Conservation (phyloP, 2,797 vertebrate genomes). For the Scolopax bukidnonensis region DNA sequence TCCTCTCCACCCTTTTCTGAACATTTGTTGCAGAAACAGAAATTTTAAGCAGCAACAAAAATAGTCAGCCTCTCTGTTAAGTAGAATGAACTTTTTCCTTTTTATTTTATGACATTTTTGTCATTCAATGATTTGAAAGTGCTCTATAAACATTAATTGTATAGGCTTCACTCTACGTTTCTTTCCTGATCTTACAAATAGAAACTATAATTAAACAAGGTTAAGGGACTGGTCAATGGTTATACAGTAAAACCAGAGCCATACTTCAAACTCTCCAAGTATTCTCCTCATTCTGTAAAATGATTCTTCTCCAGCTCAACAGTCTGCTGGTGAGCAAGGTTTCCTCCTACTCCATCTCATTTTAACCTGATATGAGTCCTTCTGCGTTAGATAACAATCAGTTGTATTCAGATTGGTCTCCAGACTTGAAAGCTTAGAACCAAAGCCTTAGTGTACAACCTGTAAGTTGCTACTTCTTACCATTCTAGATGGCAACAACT, state of each 20-base stretch:
- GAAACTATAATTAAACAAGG: not conserved
- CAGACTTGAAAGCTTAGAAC: not conserved
- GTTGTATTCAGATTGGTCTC: not conserved
- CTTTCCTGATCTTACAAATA: not conserved
- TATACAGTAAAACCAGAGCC: not conserved
- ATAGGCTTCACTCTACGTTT: not conserved
- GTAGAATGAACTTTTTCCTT: not conserved
- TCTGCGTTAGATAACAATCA: not conserved
- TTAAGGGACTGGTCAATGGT: not conserved
- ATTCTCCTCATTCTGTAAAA: not conserved
- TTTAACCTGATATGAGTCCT: not conserved
- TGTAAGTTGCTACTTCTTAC: not conserved
- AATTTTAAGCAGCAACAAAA: not conserved
- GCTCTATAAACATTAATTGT: not conserved
- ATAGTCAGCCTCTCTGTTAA: not conserved
- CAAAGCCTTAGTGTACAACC: not conserved
- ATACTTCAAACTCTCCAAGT: not conserved
- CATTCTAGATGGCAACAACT: not conserved
- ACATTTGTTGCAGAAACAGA: not conserved
- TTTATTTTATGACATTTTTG: not conserved
- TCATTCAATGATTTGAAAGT: not conserved
- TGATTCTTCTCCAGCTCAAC: not conserved
- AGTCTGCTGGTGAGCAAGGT: not conserved
- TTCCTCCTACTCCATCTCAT: not conserved
- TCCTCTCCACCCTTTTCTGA: not conserved